phyloP scores from a whole-genome alignment of 1,140 invertebrate genomes.

The Meteorus sp. region DNA sequence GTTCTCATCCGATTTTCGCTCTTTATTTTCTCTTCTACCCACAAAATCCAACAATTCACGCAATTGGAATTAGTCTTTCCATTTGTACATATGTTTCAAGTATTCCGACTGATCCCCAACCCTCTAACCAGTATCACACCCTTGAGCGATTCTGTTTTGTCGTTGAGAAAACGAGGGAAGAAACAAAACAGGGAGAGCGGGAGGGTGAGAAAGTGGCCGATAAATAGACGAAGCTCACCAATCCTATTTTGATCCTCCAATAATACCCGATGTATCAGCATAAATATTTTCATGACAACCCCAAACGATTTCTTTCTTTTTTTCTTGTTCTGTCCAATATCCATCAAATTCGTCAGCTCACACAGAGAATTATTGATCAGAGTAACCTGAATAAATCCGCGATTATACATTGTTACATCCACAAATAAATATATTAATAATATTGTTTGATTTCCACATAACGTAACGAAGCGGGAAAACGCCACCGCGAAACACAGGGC shows the following conservation, averaged over 20 bases:
- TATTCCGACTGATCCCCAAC: no score
- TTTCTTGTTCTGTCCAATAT: no score
- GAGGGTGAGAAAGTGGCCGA: background rate
- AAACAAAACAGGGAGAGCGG: no score
- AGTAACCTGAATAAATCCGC: background rate
- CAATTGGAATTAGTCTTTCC: background rate
- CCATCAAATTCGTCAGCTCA: no score
- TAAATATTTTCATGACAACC: conserved; percentile 20
- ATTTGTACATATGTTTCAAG: background rate
- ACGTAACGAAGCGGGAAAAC: conserved; percentile 17
- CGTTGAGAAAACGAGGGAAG: background rate
- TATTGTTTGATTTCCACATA: background rate
- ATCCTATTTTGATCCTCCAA: conserved; percentile 12
- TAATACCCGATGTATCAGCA: conserved; percentile 20
- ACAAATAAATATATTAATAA: background rate
- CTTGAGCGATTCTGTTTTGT: background rate
- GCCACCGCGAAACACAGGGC: conserved; percentile 15
- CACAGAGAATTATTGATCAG: no score
- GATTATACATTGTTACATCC: background rate
- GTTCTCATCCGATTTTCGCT: background rate
- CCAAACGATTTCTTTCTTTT: conserved; percentile 11
- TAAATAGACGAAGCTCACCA: conserved; percentile 2
- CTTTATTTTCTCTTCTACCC: conserved; percentile 8
- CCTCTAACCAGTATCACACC: background rate
- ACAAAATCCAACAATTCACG: background rate